Conservation (phyloP, 2,888 invertebrate species). For the Synanthedon formicaeformis region DNA sequence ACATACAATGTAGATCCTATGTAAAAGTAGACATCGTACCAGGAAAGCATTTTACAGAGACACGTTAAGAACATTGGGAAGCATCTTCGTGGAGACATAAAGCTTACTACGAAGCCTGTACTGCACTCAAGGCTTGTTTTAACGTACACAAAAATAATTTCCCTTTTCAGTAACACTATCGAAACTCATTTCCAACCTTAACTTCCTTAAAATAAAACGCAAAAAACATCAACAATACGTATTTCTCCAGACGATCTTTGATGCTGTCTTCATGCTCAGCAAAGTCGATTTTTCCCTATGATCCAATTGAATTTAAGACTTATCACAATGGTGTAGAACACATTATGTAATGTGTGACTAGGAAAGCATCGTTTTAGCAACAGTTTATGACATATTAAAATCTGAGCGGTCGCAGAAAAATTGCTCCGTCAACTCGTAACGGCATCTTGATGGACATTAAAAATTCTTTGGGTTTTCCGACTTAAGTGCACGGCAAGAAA, state of each 20-base stretch:
- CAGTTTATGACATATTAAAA: conserved; percentile 50
- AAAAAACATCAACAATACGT: neutral
- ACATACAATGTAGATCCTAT: conserved; percentile 23
- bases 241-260: neutral
- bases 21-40: conserved; percentile 21
- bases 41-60: conserved; percentile 53
- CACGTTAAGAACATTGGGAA: conserved; percentile 50
- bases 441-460: conserved; percentile 18
- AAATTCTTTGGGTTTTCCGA: conserved; percentile 5
- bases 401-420: conserved; percentile 25
- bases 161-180: conserved; percentile 13
- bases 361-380: conserved; percentile 17
- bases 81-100: conserved; percentile 47
- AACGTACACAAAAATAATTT: conserved; percentile 16
- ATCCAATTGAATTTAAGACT: neutral
- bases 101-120: conserved; percentile 45
- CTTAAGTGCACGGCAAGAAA: neutral
- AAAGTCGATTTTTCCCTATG: neutral
- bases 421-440: conserved; percentile 14
- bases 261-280: neutral
- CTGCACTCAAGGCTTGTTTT: conserved; percentile 38
- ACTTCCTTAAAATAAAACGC: neutral
- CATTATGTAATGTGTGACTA: neutral
- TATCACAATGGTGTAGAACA: neutral
- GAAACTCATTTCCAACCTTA: neutral